These are phyloP conservation scores for Gambelia wislizenii DNA, from an alignment of 2,797 vertebrate species.

Conservation along the genomic window DNA sequence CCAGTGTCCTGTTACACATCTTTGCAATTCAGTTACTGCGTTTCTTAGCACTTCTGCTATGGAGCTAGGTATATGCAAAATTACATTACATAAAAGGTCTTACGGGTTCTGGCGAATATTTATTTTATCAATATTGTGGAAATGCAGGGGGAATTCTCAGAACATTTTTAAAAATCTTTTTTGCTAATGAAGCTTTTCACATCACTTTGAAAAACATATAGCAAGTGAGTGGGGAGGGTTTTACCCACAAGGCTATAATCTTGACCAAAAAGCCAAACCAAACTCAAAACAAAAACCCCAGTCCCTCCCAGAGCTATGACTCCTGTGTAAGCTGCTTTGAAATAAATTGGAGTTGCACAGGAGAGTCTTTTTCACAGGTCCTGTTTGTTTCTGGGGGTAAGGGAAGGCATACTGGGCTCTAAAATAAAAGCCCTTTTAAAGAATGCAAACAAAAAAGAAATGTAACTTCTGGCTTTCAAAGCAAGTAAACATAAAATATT, in stretches of 20 bases:
- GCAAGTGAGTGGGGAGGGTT: conserved; percentile 34
- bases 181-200: conserved; percentile 71
- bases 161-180: neutral
- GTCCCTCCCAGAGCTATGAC: too few relatives aligned
- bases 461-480: conserved; percentile 75
- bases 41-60: too few relatives aligned
- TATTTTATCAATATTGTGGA: neutral
- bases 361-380: neutral
- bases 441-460: conserved; percentile 58
- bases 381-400: neutral
- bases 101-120: neutral
- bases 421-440: conserved; percentile 47
- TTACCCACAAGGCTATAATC: conserved; percentile 54
- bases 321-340: neutral
- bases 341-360: neutral
- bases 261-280: conserved; percentile 21
- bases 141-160: neutral
- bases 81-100: too few relatives aligned
- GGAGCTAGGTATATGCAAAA: too few relatives aligned
- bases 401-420: neutral
- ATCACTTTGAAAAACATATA: conserved; percentile 69
- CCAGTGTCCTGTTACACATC: too few relatives aligned
- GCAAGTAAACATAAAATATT: conserved; percentile 81
- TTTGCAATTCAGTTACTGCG: too few relatives aligned
- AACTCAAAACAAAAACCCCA: conserved; percentile 36